Evolutionary conservation across 53 echinoderm and acorn worm genomes (phyloP), one percentile per base, ranked within the genome.

Genomic region (Paracentrotus lividus): DNA sequence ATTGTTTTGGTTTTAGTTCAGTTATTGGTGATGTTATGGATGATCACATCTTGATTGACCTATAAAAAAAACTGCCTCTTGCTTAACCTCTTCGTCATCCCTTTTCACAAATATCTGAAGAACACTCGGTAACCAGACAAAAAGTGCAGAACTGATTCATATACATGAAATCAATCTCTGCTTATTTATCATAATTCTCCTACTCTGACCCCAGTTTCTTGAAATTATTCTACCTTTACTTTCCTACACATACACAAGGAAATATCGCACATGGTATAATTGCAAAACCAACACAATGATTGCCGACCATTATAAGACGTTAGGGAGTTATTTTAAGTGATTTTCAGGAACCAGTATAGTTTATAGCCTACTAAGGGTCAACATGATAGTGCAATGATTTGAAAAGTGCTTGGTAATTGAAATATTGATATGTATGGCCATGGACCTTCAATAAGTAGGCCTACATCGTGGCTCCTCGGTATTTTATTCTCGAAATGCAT

Each of bases 241-340:
- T 45, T 78, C n/a, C 47, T 47, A 6, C 81, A n/a, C n/a, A n/a
- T 49, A 27, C 49, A 20, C 47, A n/a, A 47, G 27, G 26, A 81
- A 44, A 81, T 81, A 81, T 81, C 81, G 26, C 27, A 81, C 44
- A 24, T 54, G 18, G 87, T 87, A n/a, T n/a, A 87, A 87, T 87
- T 87, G 87, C 57, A 87, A 87, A 87, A 56, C 87, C 87, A 87
- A 87, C 87, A 31, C 21, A 87, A 87, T 87, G 54, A 87, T 87
- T 56, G 36, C 87, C 87, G 55, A 55, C n/a, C 47, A 81, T 81
- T 47, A 81, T 81, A 47, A 81, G 81, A 49, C 81, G 81, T 81
- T 47, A n/a, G 81, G 81, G 81, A 49, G 81, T 81, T 47, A 81
- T 81, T 81, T 81, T 81, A 81, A 81, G 81, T 81, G 47, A 81